Base-by-base conservation (phyloP, 1,140 invertebrate genomes). In the Trialeurodes vaporariorum region DNA sequence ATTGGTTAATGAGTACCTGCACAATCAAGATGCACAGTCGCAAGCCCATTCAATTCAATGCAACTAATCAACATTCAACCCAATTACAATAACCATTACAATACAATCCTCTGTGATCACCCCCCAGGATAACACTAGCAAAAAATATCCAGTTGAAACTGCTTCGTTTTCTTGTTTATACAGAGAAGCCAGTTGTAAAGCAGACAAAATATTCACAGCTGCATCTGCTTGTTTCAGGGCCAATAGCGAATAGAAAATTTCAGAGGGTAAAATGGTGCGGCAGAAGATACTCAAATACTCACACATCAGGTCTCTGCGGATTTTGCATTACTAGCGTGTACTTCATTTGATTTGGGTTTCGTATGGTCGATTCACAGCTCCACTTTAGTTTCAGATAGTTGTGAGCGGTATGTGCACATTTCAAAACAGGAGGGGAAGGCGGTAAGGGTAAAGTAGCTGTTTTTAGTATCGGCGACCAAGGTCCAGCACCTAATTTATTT, bases 311-410 rank as follows among this genome's bases (percentile, higher is more conserved):
- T 1, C 81, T 80, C 49, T 85, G 80, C 1, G 80, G 77, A 70
- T 83, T 85, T 70, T 86, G 85, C 86, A 91, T 89, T 79, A 93
- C 89, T 63, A 94, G 81, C 69, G 83, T 86, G 79, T 90, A 93
- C 71, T 88, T 86, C 13, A 87, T 85, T 71, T 83, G 85, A 73
- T 89, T 86, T 13, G 80, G 73, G 70, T 84, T 86, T 71, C 83
- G 82, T 17, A 82, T 83, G 5, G 34, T 49, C 34, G 34, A 49
- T 49, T 49, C 34, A 59, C 89, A 86, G 22, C 84, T 86, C 92
- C 93, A 95, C 76, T 91, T 91, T 23, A 95, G 80, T 75, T 91
- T 92, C 63, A 95, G 81, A 77, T 85, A 87, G 78, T 92, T 93
- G 77, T 92, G 88, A 5, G 81, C 79, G 60, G 82, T 83, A 23